A percentile compares a stretch with the other conserved stretches of the same genome.
These are phyloP conservation scores for Eira barbara DNA, from an alignment of 2,113 vertebrate species.

Conservation along the genomic window DNA sequence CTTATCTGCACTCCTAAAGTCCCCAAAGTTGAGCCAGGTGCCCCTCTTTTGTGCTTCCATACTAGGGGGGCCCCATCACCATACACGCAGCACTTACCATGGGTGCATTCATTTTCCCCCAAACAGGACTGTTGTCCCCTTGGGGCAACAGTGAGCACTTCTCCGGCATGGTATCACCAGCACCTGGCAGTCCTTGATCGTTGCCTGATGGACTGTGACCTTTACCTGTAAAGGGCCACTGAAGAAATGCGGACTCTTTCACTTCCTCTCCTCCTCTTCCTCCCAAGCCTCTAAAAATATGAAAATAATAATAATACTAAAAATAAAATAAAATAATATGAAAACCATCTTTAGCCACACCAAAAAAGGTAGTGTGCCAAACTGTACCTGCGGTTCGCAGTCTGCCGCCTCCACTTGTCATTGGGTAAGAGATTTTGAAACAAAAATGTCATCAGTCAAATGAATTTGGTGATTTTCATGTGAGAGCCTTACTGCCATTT, in stretches of 20 bases:
- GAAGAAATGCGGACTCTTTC: not conserved
- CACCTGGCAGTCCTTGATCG: not conserved
- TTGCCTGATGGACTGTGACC: not conserved
- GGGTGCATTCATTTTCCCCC: not conserved
- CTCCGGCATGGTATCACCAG: fast-evolving
- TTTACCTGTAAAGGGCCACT: not conserved
- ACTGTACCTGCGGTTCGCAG: not conserved
- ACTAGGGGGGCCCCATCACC: not conserved
- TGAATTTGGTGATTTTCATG: not conserved
- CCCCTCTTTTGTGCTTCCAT: not conserved
- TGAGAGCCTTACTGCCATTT: not conserved
- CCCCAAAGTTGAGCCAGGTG: not conserved
- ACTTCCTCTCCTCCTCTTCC: not conserved
- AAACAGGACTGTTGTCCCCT: fast-evolving
- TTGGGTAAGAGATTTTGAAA: not conserved
- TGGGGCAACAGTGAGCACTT: not conserved
- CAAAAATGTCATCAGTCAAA: not conserved
- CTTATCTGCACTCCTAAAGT: not conserved
- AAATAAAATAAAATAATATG: too few relatives aligned
- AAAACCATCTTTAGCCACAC: not conserved
- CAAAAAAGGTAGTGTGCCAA: not conserved
- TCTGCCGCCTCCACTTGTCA: not conserved
- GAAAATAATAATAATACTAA: not conserved
- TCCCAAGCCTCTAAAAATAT: not conserved
- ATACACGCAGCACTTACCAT: not conserved